Percentiles rank a stretch among this genome's conserved stretches.
Evolutionary conservation across 2,797 vertebrate genomes (phyloP).

Genomic region (Australoheros facetus): DNA sequence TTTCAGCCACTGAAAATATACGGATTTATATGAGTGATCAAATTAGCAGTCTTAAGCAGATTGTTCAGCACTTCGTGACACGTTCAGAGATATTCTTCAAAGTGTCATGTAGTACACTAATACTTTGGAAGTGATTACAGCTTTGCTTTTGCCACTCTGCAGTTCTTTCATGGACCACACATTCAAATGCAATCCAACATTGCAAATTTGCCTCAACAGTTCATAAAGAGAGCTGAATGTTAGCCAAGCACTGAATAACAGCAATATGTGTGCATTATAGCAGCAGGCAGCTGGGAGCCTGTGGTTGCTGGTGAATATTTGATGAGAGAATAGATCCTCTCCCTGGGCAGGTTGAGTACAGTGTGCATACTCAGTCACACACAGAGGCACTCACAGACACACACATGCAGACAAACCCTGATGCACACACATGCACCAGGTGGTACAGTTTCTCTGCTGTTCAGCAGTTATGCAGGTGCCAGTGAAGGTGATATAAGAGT

Average conservation of each 20-base stretch:
- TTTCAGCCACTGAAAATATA: slow-evolving; percentile 19
- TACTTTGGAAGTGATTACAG: slow-evolving; percentile 28
- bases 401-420: background rate
- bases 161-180: background rate
- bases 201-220: background rate
- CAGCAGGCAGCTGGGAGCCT: slow-evolving; percentile 77
- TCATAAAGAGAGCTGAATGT: background rate
- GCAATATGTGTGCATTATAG: slow-evolving; percentile 58
- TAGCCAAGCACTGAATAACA: slow-evolving; percentile 40
- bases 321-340: slow-evolving; percentile 84
- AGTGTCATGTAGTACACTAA: slow-evolving; percentile 12
- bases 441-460: slow-evolving; percentile 41
- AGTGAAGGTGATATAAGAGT: slow-evolving; percentile 78
- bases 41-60: slow-evolving; percentile 61
- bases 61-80: slow-evolving; percentile 36
- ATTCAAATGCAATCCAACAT: background rate
- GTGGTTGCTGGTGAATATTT: slow-evolving; percentile 83
- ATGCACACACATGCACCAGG: slow-evolving; percentile 14
- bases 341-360: slow-evolving; percentile 72
- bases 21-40: slow-evolving; percentile 57
- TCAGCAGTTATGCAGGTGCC: slow-evolving; percentile 41
- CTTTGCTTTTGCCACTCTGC: background rate
- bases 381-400: slow-evolving; percentile 16
- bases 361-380: slow-evolving; percentile 60
- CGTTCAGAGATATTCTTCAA: slow-evolving; percentile 34